phyloP scores from a whole-genome alignment of 2,113 vertebrate species.

The Oplegnathus fasciatus region DNA sequence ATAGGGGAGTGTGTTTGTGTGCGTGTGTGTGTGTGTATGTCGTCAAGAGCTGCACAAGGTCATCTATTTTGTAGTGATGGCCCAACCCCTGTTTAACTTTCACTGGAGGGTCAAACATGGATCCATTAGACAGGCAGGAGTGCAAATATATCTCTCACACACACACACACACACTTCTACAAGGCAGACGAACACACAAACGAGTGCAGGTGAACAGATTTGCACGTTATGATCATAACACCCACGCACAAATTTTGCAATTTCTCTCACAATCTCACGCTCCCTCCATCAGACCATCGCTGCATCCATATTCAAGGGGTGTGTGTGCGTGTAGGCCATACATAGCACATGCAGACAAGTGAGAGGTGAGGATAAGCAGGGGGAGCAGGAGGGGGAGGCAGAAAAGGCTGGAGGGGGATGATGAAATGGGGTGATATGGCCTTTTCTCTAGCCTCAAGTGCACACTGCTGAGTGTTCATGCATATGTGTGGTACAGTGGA shows the following conservation, averaged over 20 bases:
- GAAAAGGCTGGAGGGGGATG: constrained; percentile 64
- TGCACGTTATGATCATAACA: constrained; percentile 26
- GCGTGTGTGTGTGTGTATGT: constrained; percentile 33
- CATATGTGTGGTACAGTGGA: constrained; percentile 65
- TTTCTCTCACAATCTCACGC: constrained; percentile 42
- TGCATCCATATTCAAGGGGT: constrained; percentile 39
- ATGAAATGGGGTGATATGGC: constrained; percentile 80
- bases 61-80: constrained; percentile 46
- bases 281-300: constrained; percentile 10
- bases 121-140: constrained; percentile 57
- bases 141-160: constrained; percentile 39
- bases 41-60: constrained; percentile 44
- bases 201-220: constrained; percentile 19
- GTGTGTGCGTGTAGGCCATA: constrained; percentile 44
- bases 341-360: constrained; percentile 51
- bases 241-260: constrained; percentile 13
- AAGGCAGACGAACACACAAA: not conserved
- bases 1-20: constrained; percentile 13
- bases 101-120: constrained; percentile 32
- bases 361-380: constrained; percentile 65
- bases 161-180: not conserved
- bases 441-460: constrained; percentile 69
- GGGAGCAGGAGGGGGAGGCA: constrained; percentile 15
- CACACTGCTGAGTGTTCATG: constrained; percentile 60
- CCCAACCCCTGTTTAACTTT: constrained; percentile 61